phyloP scores from a whole-genome alignment of 2,888 invertebrate genomes.

The Ophion costatus region DNA sequence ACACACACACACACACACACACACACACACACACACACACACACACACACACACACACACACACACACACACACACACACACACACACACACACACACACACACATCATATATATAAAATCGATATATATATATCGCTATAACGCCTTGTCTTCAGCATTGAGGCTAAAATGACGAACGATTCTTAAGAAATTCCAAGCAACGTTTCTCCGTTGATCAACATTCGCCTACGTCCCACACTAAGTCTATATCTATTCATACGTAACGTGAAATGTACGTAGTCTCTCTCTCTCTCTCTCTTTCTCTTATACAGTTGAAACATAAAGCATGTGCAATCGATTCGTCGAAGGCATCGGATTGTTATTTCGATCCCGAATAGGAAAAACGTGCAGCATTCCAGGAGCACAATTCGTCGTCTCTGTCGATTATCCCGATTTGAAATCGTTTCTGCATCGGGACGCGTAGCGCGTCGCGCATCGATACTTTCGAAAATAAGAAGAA shows the following conservation, averaged over 20 bases:
- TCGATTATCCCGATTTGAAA: background rate
- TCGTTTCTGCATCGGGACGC: background rate
- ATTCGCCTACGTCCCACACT: no score
- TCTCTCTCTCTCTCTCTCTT: background rate
- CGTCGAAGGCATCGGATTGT: constrained; percentile 7
- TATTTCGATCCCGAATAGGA: background rate
- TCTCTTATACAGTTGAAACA: background rate
- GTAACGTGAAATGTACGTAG: background rate
- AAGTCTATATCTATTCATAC: no score
- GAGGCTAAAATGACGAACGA: no score
- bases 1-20: no score
- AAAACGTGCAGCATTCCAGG: background rate
- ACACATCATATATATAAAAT: no score
- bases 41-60: no score
- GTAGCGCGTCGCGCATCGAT: background rate
- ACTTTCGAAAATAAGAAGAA: background rate
- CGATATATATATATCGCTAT: no score
- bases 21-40: no score
- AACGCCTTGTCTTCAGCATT: no score
- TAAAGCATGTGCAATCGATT: constrained; percentile 12
- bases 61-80: no score
- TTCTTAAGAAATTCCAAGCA: background rate
- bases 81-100: no score
- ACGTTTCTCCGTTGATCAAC: background rate
- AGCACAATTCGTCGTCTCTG: background rate